Evolutionary conservation across 2,113 vertebrate species (phyloP).

Genomic region (Ophthalmotilapia sp.): DNA sequence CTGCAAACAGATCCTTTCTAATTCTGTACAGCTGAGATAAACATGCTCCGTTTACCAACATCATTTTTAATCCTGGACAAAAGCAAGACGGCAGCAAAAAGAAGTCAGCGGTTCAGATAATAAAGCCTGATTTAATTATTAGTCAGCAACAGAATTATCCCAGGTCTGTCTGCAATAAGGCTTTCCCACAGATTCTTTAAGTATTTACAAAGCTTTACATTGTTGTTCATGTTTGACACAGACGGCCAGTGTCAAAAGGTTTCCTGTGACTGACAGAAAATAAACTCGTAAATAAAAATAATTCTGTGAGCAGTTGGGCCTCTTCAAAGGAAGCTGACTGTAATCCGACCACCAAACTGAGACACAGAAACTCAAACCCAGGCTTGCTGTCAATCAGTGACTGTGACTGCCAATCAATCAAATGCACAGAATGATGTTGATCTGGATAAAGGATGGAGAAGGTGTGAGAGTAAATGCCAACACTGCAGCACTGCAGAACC

Average conservation of each 20-base stretch:
- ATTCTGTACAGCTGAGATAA: neutral
- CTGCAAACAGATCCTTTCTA: neutral
- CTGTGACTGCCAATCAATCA: neutral
- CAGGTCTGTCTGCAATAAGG: neutral
- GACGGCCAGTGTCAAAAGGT: neutral
- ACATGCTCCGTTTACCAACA: neutral
- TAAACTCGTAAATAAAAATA: neutral
- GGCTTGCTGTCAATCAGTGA: constrained; percentile 1
- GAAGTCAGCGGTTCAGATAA: neutral
- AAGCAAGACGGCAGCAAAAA: neutral
- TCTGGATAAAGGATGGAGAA: neutral
- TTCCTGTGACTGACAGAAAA: neutral
- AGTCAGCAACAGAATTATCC: neutral
- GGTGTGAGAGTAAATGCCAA: neutral
- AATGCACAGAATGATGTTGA: neutral
- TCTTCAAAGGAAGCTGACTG: neutral
- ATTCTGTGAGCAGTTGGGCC: neutral
- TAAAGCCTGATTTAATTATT: neutral
- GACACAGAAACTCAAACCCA: neutral
- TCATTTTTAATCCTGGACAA: neutral
- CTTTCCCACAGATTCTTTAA: neutral
- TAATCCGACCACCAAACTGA: neutral
- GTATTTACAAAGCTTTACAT: neutral
- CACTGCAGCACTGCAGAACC: neutral
- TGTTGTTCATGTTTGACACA: neutral